Percentiles rank a stretch among this genome's conserved stretches.
Conservation (phyloP, 2,113 vertebrate species). For the Xiphophorus maculatus region DNA sequence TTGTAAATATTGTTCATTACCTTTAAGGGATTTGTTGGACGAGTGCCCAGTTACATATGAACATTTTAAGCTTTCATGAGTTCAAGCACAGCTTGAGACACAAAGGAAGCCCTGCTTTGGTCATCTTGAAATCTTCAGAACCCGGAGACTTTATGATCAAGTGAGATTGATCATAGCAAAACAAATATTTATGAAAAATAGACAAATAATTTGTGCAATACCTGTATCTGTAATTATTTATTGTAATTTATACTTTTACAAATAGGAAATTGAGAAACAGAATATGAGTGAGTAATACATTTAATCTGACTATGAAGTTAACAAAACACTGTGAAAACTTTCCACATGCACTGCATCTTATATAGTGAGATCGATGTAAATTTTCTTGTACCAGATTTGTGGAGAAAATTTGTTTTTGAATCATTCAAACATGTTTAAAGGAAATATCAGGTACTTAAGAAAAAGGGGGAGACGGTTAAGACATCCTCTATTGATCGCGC, state of each 20-base stretch:
- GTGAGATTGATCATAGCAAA: conserved; percentile 32
- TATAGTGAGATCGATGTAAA: not conserved
- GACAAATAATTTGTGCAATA: too few species aligned
- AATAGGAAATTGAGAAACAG: too few species aligned
- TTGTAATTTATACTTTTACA: too few species aligned
- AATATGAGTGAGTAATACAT: too few species aligned
- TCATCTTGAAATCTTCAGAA: conserved; percentile 34
- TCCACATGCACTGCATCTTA: not conserved
- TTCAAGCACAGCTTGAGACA: conserved; percentile 23
- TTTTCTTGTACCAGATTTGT: not conserved
- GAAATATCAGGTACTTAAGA: conserved; percentile 21
- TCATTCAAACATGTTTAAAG: not conserved
- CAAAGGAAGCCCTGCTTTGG: conserved; percentile 28
- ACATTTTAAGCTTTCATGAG: conserved; percentile 42
- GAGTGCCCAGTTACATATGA: conserved; percentile 19
- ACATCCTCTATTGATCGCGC: conserved; percentile 27
- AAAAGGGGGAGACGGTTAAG: conserved; percentile 23
- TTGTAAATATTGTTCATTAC: conserved; percentile 44
- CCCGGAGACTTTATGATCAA: conserved; percentile 27
- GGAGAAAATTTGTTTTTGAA: not conserved
- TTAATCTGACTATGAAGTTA: too few species aligned
- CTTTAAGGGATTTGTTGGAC: conserved; percentile 34
- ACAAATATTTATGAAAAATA: not conserved
- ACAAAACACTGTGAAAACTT: too few species aligned
- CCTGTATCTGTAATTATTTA: too few species aligned